Percentiles rank a stretch among this genome's conserved stretches.
Conservation (phyloP, 2,888 invertebrate species). For the Philereme transversata region DNA sequence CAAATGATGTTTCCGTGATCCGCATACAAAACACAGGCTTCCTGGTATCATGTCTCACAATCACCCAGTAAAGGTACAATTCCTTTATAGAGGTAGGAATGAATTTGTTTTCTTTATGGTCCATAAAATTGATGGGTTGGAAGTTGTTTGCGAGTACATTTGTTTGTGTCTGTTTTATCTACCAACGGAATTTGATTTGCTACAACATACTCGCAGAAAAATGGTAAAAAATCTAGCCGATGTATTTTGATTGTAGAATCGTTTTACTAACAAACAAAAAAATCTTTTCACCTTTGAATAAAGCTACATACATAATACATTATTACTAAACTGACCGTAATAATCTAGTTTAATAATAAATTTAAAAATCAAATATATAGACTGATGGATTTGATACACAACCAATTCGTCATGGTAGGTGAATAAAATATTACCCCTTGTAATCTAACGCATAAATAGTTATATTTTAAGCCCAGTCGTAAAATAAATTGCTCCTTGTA, state of each 20-base stretch:
- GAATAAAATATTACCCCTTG: slow-evolving; percentile 1
- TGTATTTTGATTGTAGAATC: not conserved
- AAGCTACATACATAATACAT: no score
- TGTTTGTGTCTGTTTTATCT: slow-evolving; percentile 40
- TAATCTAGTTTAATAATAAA: not conserved
- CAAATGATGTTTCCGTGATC: slow-evolving; percentile 27
- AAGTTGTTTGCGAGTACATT: slow-evolving; percentile 38
- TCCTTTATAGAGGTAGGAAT: slow-evolving; percentile 38
- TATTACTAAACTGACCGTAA: not conserved
- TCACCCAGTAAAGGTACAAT: slow-evolving; percentile 26
- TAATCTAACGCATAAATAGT: slow-evolving; percentile 15
- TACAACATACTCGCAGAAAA: slow-evolving; percentile 4
- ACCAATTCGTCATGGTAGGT: not conserved
- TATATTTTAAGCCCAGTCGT: slow-evolving; percentile 17
- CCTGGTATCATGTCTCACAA: slow-evolving; percentile 25
- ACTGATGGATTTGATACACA: not conserved
- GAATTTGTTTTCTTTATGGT: slow-evolving; percentile 44
- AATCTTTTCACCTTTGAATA: not conserved
- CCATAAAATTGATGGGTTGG: slow-evolving; percentile 42
- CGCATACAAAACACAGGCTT: slow-evolving; percentile 25
- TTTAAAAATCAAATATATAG: not conserved
- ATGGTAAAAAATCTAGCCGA: not conserved
- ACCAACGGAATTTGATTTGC: slow-evolving; percentile 33
- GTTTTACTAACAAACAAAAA: not conserved
- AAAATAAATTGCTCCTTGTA: slow-evolving; percentile 25